Evolutionary conservation across 2,888 invertebrate species (phyloP).

Genomic region (Cephonodes hylas): DNA sequence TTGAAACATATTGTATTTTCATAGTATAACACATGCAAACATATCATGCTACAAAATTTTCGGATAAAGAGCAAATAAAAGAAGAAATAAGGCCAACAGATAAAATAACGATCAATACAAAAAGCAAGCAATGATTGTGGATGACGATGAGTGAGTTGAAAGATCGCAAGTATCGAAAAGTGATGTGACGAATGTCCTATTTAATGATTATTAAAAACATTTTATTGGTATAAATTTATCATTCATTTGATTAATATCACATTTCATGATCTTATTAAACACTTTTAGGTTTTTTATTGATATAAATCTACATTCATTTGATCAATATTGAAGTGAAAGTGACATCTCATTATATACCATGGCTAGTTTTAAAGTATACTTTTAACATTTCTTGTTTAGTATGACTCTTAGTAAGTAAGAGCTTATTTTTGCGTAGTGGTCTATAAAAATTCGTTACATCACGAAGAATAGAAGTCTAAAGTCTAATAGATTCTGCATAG

Average conservation of each 20-base stretch:
- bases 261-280: not conserved
- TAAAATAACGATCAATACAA: constrained; percentile 44
- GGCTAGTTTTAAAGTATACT: too few species aligned
- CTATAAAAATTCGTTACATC: not conserved
- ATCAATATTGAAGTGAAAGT: too few species aligned
- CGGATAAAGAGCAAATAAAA: constrained; percentile 36
- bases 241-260: not conserved
- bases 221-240: too few species aligned
- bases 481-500: not conserved
- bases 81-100: constrained; percentile 38
- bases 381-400: too few species aligned
- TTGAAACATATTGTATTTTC: not conserved
- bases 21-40: constrained; percentile 33
- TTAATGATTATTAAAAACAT: too few species aligned
- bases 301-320: too few species aligned
- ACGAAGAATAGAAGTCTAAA: not conserved
- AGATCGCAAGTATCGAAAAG: not conserved
- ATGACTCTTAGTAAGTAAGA: too few species aligned
- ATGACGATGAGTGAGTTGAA: constrained; percentile 37
- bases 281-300: too few species aligned
- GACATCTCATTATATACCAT: too few species aligned
- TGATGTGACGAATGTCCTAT: not conserved
- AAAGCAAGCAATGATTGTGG: constrained; percentile 64
- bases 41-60: constrained; percentile 29
- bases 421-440: too few species aligned